phyloP scores from a whole-genome alignment of 2,797 vertebrate genomes.

The Mus spretus region DNA sequence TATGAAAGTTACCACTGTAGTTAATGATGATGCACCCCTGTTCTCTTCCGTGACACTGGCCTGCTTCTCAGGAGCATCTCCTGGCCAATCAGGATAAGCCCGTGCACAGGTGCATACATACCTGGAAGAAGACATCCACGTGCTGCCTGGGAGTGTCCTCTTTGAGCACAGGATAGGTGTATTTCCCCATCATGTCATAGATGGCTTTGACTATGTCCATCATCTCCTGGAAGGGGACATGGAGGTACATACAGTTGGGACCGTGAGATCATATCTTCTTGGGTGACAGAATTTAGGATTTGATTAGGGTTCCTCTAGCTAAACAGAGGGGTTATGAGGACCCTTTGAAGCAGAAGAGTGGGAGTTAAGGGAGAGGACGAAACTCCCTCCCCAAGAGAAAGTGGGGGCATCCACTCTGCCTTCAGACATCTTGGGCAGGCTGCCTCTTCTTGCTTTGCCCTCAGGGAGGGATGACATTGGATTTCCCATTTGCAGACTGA shows the following conservation, averaged over 20 bases:
- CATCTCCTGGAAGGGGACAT: constrained; percentile 93
- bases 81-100: neutral
- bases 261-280: constrained; percentile 8
- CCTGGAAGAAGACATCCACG: constrained; percentile 98
- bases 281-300: neutral
- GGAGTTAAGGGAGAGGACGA: neutral
- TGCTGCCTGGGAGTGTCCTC: constrained; percentile 97
- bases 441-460: neutral
- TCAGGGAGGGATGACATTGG: no score
- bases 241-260: constrained; percentile 68
- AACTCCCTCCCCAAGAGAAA: neutral
- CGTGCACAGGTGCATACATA: constrained; percentile 72
- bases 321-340: neutral
- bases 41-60: neutral
- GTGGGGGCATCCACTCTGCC: neutral
- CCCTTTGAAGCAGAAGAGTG: neutral
- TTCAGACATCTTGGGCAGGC: neutral
- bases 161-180: constrained; percentile 96
- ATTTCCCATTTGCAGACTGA: no score
- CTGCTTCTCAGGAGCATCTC: neutral
- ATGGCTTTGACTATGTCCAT: constrained; percentile 98
- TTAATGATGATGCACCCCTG: neutral
- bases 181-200: constrained; percentile 99
- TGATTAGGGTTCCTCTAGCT: neutral
- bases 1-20: no score